phyloP scores from a whole-genome alignment of 2,113 vertebrate species.

The Thalassoma bifasciatum region DNA sequence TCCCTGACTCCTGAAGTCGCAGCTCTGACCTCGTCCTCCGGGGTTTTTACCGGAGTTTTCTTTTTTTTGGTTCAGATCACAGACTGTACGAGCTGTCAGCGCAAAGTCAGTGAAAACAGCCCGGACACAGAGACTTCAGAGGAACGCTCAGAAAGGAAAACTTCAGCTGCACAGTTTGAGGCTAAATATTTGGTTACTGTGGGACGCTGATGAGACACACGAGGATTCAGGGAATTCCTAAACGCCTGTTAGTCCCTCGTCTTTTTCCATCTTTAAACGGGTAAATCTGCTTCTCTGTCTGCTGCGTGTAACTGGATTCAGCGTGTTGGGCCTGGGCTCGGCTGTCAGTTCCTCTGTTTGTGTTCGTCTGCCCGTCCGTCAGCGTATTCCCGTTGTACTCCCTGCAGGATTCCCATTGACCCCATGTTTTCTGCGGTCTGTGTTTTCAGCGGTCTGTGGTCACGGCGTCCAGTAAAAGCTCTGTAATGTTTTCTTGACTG shows the following conservation, averaged over 20 bases:
- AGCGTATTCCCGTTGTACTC: slow-evolving; percentile 21
- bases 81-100: slow-evolving; percentile 38
- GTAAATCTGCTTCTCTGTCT: slow-evolving; percentile 30
- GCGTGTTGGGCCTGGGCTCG: too few relatives aligned
- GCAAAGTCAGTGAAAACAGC: slow-evolving; percentile 40
- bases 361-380: slow-evolving; percentile 27
- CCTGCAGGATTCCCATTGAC: slow-evolving; percentile 29
- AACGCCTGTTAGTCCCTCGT: too few relatives aligned
- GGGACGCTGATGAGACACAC: slow-evolving; percentile 43
- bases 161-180: slow-evolving; percentile 38
- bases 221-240: slow-evolving; percentile 47
- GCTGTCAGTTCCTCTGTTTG: slow-evolving; percentile 1
- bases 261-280: slow-evolving; percentile 14
- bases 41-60: slow-evolving; percentile 40
- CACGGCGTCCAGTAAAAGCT: slow-evolving; percentile 34
- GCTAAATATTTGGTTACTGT: slow-evolving; percentile 59
- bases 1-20: slow-evolving; percentile 3
- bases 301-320: background rate
- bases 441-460: slow-evolving; percentile 40
- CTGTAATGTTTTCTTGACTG: slow-evolving; percentile 49
- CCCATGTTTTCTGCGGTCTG: slow-evolving; percentile 36
- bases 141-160: too few relatives aligned
- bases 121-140: slow-evolving; percentile 30
- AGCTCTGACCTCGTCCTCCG: slow-evolving; percentile 36
- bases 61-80: slow-evolving; percentile 28